Conservation (phyloP, 2,797 vertebrate species). For the Myotis planiceps region DNA sequence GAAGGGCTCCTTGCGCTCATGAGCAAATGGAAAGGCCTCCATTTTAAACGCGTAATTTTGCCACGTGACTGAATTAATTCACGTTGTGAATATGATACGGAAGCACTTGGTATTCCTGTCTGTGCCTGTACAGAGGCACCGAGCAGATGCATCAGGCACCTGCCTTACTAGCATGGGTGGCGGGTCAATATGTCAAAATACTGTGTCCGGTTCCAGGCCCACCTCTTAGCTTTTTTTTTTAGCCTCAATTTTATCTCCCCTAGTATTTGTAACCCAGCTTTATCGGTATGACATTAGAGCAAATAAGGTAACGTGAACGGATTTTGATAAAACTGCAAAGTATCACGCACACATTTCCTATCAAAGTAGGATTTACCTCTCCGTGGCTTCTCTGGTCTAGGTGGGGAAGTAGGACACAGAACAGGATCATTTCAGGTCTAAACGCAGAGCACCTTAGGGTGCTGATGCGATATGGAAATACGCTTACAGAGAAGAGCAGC, state of each 20-base stretch:
- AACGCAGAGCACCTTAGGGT: background rate
- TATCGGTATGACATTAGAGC: background rate
- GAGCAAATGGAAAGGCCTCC: constrained; percentile 74
- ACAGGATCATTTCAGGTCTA: background rate
- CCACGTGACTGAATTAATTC: constrained; percentile 75
- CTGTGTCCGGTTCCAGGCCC: background rate
- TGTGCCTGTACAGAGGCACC: background rate
- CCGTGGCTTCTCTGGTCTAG: background rate
- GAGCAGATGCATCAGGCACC: background rate
- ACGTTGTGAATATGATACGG: constrained; percentile 75
- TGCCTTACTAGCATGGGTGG: background rate
- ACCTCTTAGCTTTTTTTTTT: background rate
- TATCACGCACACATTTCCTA: background rate
- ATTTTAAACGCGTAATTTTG: constrained; percentile 76
- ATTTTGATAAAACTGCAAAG: constrained; percentile 23
- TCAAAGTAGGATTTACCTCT: background rate
- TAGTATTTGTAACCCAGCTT: background rate
- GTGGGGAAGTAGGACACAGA: background rate
- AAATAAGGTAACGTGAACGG: background rate
- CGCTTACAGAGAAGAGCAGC: background rate
- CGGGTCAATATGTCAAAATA: background rate
- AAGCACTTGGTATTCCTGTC: constrained; percentile 57
- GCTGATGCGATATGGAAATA: background rate
- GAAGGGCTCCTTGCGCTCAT: constrained; percentile 55
- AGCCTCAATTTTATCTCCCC: background rate